Percentiles rank a stretch among this genome's conserved stretches.
Conservation (phyloP, 2,797 vertebrate species). For the Sebastes diaconus region DNA sequence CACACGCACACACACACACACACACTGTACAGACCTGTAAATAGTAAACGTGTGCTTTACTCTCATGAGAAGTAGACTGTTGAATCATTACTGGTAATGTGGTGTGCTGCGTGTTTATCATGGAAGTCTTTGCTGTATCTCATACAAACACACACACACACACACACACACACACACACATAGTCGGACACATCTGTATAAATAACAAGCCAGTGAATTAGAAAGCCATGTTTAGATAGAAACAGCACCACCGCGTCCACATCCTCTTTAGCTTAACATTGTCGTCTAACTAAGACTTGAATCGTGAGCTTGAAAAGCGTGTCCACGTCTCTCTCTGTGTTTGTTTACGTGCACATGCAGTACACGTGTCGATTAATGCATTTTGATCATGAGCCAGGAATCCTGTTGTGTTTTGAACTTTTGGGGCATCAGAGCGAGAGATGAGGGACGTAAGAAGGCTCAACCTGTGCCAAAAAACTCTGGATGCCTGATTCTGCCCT, state of each 20-base stretch:
- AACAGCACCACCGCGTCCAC: slow-evolving; percentile 34
- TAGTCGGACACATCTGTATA: slow-evolving; percentile 41
- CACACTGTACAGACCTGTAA: slow-evolving; percentile 78
- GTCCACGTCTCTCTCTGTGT: slow-evolving; percentile 37
- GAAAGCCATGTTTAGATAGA: slow-evolving; percentile 71
- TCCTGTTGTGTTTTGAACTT: slow-evolving; percentile 22
- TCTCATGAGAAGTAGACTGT: slow-evolving; percentile 63
- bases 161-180: slow-evolving; percentile 14
- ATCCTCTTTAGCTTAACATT: slow-evolving; percentile 52
- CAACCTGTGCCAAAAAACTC: slow-evolving; percentile 77
- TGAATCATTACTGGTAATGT: slow-evolving; percentile 72
- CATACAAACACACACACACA: slow-evolving; percentile 22
- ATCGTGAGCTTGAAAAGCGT: slow-evolving; percentile 46
- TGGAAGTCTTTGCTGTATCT: slow-evolving; percentile 64
- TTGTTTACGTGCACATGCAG: slow-evolving; percentile 37
- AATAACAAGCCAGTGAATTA: slow-evolving; percentile 61
- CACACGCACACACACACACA: slow-evolving; percentile 16
- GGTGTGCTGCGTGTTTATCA: slow-evolving; percentile 67
- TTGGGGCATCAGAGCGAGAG: slow-evolving; percentile 27
- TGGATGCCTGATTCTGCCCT: slow-evolving; percentile 57
- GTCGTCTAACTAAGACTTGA: slow-evolving; percentile 63
- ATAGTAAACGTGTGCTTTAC: slow-evolving; percentile 72
- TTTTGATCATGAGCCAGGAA: slow-evolving; percentile 51
- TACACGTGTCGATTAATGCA: slow-evolving; percentile 13
- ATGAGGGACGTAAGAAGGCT: slow-evolving; percentile 45